Conservation (phyloP, 2,113 vertebrate genomes). For the Tinamus guttatus region DNA sequence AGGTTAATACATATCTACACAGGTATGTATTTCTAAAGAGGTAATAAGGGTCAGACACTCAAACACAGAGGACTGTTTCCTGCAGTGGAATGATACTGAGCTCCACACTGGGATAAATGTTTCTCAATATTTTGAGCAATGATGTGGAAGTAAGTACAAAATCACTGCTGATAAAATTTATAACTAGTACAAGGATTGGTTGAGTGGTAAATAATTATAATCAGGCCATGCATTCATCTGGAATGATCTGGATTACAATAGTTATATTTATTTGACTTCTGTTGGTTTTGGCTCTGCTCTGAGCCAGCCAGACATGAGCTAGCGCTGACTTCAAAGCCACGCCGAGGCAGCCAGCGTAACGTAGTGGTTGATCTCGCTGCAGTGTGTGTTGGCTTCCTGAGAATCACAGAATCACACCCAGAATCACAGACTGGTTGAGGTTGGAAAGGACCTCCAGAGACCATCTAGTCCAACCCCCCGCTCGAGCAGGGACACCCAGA, state of each 20-base stretch:
- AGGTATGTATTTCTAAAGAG: background rate
- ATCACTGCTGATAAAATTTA: background rate
- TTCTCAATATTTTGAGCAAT: background rate
- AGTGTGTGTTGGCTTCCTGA: background rate
- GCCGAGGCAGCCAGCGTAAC: background rate
- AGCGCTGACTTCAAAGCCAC: background rate
- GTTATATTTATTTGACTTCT: background rate
- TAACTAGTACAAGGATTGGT: background rate
- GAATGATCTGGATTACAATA: background rate
- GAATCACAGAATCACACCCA: too few relatives aligned
- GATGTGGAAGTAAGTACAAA: background rate
- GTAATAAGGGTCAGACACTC: background rate
- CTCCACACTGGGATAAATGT: background rate
- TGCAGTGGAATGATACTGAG: background rate
- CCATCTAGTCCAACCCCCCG: too few relatives aligned
- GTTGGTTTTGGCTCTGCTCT: background rate
- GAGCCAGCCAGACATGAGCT: background rate
- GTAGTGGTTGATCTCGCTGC: background rate
- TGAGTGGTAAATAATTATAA: background rate
- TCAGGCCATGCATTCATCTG: background rate
- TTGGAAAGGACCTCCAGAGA: too few relatives aligned
- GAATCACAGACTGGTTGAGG: too few relatives aligned
- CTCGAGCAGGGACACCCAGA: too few relatives aligned
- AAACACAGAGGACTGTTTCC: rapidly evolving
- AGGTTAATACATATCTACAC: background rate